Base-by-base conservation (phyloP, 1,140 invertebrate genomes). In the Amyelois transitella region DNA sequence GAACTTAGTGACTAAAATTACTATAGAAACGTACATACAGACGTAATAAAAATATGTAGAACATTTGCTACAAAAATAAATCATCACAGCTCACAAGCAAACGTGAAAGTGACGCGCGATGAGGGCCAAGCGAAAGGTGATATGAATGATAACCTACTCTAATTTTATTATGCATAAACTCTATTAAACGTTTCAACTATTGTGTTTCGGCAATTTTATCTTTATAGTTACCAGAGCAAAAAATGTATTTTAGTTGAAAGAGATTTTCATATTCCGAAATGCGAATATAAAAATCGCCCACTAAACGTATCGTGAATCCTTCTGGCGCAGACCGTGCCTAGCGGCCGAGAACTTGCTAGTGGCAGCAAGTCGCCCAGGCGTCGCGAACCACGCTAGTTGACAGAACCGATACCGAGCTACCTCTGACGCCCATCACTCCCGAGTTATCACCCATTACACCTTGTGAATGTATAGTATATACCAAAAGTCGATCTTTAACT, bases 251-350 rank as follows among this genome's bases (percentile, higher is more conserved):
- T 86, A 88, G 85, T 82, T 74, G 83, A 78, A 81, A 81, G 80
- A 77, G 80, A 88, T 85, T 86, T 88, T 86, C 78, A 79, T 82
- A 85, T 80, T 85, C 79, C 24, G 22, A 10, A 8, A 5, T 22
- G 32, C 50, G 76, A 84, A 84, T 86, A 86, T 54, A 85, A 88
- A 86, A 86, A 88, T 84, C 82, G 53, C 81, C 75, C 82, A 85
- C 85, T 85, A 86, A 84, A 67, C 54, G 66, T 72, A 65, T 77
- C 66, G 64, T 66, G 62, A 69, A 64, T 72, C 64, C 58, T 64
- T 69, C 65, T 71, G 70, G 78, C 81, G 79, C 75, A 69, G 51
- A 65, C 62, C 62, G 78, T 77, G 72, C 79, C 85, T 86, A 64
- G 58, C 53, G 60, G 81, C 85, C 44, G 75, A 43, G 80, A 86